Conservation (phyloP, 2,888 invertebrate species). For the Hedya salicella region DNA sequence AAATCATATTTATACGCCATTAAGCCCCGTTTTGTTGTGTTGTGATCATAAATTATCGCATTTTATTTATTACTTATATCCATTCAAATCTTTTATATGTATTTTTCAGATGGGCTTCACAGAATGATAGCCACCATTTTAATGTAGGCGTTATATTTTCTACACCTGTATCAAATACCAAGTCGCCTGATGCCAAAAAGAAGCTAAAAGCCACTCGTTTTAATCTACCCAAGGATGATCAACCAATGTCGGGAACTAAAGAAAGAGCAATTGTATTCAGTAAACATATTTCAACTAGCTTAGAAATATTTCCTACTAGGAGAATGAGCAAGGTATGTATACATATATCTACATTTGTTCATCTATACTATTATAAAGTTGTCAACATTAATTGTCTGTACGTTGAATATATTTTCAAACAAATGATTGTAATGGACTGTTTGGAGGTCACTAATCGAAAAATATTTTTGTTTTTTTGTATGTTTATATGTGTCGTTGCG, state of each 20-base stretch:
- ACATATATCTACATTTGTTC: conserved; percentile 3
- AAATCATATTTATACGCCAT: too few species aligned
- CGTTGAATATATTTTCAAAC: too few species aligned
- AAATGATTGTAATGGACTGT: too few species aligned
- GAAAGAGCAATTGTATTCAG: conserved; percentile 73
- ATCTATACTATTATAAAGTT: too few species aligned
- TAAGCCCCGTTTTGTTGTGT: too few species aligned
- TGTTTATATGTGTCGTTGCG: too few species aligned
- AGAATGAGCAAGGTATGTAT: conserved; percentile 73
- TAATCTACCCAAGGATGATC: conserved; percentile 83
- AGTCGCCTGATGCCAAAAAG: conserved; percentile 74
- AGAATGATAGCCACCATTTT: conserved; percentile 85
- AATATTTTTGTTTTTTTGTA: too few species aligned
- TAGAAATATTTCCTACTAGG: conserved; percentile 82
- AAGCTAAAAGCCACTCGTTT: conserved; percentile 86
- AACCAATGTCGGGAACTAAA: conserved; percentile 68
- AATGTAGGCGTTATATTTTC: conserved; percentile 91
- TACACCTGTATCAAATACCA: conserved; percentile 87
- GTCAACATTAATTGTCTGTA: too few species aligned
- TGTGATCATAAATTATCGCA: too few species aligned
- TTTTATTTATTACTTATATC: too few species aligned
- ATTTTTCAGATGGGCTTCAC: conserved; percentile 82
- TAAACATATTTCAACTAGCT: conserved; percentile 79
- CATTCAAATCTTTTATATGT: background rate
- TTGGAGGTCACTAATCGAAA: too few species aligned